Percentiles rank a stretch among this genome's conserved stretches.
Evolutionary conservation across 2,888 invertebrate genomes (phyloP).

Genomic region (Entomobrya multifasciata): DNA sequence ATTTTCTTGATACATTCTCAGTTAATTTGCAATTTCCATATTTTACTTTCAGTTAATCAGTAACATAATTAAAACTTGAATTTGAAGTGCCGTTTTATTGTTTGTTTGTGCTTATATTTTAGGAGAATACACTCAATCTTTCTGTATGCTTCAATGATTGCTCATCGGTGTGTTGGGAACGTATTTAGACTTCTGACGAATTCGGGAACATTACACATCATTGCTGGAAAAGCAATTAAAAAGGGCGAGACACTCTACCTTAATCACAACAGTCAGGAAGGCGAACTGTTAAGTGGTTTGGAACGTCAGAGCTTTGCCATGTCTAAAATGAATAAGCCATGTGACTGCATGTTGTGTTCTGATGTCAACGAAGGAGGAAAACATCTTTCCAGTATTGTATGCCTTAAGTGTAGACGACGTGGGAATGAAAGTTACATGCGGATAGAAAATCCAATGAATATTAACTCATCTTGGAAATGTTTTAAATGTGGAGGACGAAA

Average conservation of each 20-base stretch:
- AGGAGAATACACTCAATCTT: neutral
- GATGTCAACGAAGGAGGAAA: neutral
- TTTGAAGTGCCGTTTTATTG: no score
- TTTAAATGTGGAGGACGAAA: neutral
- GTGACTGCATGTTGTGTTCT: neutral
- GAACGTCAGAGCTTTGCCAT: neutral
- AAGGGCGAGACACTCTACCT: neutral
- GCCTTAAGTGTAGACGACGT: slow-evolving; percentile 20
- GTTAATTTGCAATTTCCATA: neutral
- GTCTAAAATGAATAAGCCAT: neutral
- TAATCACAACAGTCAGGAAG: neutral
- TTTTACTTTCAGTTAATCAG: no score
- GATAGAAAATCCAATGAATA: neutral
- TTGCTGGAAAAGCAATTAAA: neutral
- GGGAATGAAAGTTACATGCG: neutral
- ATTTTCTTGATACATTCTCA: no score
- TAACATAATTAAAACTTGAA: no score
- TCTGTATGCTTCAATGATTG: neutral
- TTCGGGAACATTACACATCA: neutral
- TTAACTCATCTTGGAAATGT: neutral
- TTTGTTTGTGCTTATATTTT: neutral
- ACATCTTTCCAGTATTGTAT: neutral
- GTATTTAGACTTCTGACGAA: neutral
- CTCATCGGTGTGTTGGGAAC: slow-evolving; percentile 10
- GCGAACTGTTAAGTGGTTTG: neutral